Conservation (phyloP, 1,140 invertebrate species). For the Carcinoscorpius rotundicauda region DNA sequence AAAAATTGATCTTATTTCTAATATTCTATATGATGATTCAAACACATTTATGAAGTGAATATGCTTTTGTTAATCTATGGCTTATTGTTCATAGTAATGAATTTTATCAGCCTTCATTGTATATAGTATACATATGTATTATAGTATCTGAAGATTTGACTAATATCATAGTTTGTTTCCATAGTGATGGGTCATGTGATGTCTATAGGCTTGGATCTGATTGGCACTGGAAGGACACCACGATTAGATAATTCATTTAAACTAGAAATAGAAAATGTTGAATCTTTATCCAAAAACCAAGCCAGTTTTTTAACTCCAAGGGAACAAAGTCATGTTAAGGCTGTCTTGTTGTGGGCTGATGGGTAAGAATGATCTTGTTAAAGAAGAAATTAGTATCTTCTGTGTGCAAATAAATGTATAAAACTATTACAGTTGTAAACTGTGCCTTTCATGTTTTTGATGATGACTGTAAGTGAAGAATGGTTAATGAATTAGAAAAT, state of each 20-base stretch:
- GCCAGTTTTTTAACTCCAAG: slow-evolving; percentile 18
- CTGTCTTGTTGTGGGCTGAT: slow-evolving; percentile 36
- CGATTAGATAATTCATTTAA: slow-evolving; percentile 28
- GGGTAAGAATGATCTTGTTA: slow-evolving; percentile 28
- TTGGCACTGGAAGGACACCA: slow-evolving; percentile 34
- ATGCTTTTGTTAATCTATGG: slow-evolving; percentile 5
- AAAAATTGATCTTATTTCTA: too few species aligned
- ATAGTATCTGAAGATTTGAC: slow-evolving; percentile 7
- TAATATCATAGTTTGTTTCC: not conserved
- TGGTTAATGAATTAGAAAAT: too few species aligned
- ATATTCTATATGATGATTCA: too few species aligned
- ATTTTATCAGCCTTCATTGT: slow-evolving; percentile 3
- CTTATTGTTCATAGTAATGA: slow-evolving; percentile 4
- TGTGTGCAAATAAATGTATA: too few species aligned
- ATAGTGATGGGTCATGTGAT: slow-evolving; percentile 40
- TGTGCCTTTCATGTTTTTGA: too few species aligned
- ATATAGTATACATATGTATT: not conserved
- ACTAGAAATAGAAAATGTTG: slow-evolving; percentile 25
- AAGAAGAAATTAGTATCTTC: not conserved
- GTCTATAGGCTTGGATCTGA: slow-evolving; percentile 35
- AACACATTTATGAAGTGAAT: too few species aligned
- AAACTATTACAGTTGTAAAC: too few species aligned
- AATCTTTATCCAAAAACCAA: slow-evolving; percentile 24
- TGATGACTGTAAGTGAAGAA: too few species aligned
- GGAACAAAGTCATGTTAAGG: slow-evolving; percentile 38